A percentile compares a stretch with the other conserved stretches of the same genome.
These are phyloP conservation scores for Panthera leo DNA, from an alignment of 2,113 vertebrate species.

Conservation along the genomic window DNA sequence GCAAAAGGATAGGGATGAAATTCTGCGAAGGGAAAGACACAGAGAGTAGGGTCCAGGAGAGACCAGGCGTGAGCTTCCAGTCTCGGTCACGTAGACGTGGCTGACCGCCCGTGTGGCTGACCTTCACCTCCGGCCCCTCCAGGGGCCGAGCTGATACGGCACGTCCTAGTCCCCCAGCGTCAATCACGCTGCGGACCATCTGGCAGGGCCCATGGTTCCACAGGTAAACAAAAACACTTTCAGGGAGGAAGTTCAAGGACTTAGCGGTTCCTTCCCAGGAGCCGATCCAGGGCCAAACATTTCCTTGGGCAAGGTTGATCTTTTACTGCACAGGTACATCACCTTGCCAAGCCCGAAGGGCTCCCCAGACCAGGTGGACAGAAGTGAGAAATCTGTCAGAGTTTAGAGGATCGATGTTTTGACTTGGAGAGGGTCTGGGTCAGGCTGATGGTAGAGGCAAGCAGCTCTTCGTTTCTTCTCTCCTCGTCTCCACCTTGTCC, in stretches of 20 bases:
- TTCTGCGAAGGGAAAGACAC: background rate
- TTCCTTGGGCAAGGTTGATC: too few species aligned
- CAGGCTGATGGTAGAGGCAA: background rate
- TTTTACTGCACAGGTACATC: background rate
- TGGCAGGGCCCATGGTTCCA: background rate
- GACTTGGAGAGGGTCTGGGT: background rate
- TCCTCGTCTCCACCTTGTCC: background rate
- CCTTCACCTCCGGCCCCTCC: background rate
- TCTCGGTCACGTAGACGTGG: rapidly evolving
- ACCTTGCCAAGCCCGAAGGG: background rate
- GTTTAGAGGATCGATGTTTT: background rate
- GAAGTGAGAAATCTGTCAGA: background rate
- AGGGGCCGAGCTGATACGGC: background rate
- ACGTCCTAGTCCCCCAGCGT: background rate
- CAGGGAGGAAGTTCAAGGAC: background rate
- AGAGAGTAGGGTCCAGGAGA: background rate
- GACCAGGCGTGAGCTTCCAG: background rate
- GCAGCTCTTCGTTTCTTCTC: background rate
- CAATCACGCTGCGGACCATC: background rate
- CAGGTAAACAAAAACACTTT: background rate
- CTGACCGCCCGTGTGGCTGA: background rate
- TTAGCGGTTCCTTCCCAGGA: background rate
- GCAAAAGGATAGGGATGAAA: background rate
- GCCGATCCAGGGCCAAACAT: too few species aligned
- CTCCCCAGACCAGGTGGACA: background rate